phyloP scores from a whole-genome alignment of 1,140 invertebrate species.

The Trialeurodes vaporariorum region DNA sequence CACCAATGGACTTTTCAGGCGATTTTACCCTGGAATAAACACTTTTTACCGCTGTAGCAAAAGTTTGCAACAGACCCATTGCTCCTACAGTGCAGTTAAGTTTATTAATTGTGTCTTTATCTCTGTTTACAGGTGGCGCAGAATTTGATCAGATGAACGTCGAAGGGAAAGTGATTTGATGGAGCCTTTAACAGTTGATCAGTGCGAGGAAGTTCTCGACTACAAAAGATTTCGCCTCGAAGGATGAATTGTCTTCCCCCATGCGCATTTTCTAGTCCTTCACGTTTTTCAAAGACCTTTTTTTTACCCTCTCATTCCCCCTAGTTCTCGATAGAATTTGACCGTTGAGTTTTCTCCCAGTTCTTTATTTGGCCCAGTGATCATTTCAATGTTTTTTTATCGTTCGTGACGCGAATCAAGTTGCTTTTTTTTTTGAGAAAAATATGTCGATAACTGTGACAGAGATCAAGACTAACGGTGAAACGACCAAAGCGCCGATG shows the following conservation, averaged over 20 bases:
- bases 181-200: neutral
- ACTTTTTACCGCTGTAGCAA: no score
- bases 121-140: neutral
- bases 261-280: neutral
- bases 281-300: neutral
- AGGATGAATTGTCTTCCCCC: neutral
- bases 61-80: neutral
- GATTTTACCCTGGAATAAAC: no score
- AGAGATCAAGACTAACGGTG: neutral
- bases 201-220: neutral
- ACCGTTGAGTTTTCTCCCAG: neutral
- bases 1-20: neutral
- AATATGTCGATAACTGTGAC: neutral
- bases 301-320: no score
- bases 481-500: neutral
- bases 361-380: neutral
- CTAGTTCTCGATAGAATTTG: neutral
- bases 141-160: neutral
- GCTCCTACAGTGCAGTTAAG: no score
- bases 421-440: neutral
- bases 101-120: neutral
- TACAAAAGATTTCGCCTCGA: neutral
- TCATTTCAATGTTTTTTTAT: neutral
- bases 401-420: no score
- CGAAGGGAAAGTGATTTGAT: neutral